A percentile compares a stretch with the other conserved stretches of the same genome.
Conservation (phyloP, 2,888 invertebrate species). For the Heliconius sara region DNA sequence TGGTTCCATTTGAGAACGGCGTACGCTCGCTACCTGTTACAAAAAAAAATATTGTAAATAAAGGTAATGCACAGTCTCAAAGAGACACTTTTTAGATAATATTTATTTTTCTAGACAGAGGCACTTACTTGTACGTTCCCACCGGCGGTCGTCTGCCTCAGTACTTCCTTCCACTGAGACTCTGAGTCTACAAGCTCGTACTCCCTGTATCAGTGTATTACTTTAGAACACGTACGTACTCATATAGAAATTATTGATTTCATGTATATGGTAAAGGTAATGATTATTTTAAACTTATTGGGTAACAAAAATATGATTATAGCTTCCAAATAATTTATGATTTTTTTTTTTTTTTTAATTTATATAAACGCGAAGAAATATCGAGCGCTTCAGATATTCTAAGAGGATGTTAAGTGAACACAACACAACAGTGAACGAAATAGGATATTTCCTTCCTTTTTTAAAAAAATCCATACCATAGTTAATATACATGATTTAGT, state of each 20-base stretch:
- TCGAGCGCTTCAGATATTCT: too few relatives aligned
- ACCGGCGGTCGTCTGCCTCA: constrained; percentile 86
- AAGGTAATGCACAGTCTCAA: constrained; percentile 27
- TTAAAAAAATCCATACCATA: too few relatives aligned
- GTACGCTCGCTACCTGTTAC: constrained; percentile 87
- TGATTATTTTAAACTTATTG: background rate
- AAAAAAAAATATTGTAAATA: constrained; percentile 26
- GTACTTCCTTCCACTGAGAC: constrained; percentile 94
- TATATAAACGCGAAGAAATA: background rate
- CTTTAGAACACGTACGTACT: constrained; percentile 14
- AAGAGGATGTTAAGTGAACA: too few relatives aligned
- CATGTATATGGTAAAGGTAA: background rate
- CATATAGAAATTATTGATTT: too few relatives aligned
- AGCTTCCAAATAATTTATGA: background rate
- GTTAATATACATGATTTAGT: too few relatives aligned
- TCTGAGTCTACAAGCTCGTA: constrained; percentile 93
- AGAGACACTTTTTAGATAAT: constrained; percentile 30
- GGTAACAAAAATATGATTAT: background rate
- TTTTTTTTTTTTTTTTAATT: too few relatives aligned
- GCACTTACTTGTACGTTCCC: constrained; percentile 77
- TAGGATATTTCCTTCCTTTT: too few relatives aligned
- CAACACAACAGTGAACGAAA: too few relatives aligned
- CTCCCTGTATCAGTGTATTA: constrained; percentile 66
- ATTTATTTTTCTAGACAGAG: constrained; percentile 38
- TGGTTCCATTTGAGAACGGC: constrained; percentile 81